A percentile compares a stretch with the other conserved stretches of the same genome.
These are phyloP conservation scores for Muscicapa striata DNA, from an alignment of 2,797 vertebrate species.

Conservation along the genomic window DNA sequence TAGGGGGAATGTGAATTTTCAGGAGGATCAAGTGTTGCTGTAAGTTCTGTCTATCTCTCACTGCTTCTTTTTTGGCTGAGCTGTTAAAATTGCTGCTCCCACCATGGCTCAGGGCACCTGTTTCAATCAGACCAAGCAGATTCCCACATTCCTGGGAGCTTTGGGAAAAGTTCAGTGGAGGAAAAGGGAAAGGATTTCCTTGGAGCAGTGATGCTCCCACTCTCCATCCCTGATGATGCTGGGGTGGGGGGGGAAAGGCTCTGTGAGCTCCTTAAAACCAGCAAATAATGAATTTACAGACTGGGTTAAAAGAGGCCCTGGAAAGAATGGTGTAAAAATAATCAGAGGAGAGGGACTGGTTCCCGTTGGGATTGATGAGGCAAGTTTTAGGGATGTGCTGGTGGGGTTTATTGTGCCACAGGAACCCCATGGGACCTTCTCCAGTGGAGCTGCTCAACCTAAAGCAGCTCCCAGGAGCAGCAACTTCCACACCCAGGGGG, in stretches of 20 bases:
- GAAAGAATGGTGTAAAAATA: neutral
- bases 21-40: neutral
- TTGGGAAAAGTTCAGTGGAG: neutral
- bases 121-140: rapidly evolving
- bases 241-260: neutral
- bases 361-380: rapidly evolving
- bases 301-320: neutral
- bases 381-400: neutral
- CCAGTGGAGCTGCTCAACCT: neutral
- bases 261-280: neutral
- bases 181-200: neutral
- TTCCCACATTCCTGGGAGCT: rapidly evolving
- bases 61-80: neutral
- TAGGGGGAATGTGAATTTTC: neutral
- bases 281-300: rapidly evolving
- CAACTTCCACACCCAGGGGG: neutral
- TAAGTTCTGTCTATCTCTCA: rapidly evolving
- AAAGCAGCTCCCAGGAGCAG: neutral
- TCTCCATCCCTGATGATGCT: rapidly evolving
- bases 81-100: neutral
- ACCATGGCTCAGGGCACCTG: neutral
- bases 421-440: neutral
- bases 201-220: rapidly evolving
- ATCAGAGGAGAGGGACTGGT: rapidly evolving
- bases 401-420: neutral